A percentile compares a stretch with the other conserved stretches of the same genome.
Evolutionary conservation across 2,888 invertebrate species (phyloP).

Genomic region (Cheilosia impressa): DNA sequence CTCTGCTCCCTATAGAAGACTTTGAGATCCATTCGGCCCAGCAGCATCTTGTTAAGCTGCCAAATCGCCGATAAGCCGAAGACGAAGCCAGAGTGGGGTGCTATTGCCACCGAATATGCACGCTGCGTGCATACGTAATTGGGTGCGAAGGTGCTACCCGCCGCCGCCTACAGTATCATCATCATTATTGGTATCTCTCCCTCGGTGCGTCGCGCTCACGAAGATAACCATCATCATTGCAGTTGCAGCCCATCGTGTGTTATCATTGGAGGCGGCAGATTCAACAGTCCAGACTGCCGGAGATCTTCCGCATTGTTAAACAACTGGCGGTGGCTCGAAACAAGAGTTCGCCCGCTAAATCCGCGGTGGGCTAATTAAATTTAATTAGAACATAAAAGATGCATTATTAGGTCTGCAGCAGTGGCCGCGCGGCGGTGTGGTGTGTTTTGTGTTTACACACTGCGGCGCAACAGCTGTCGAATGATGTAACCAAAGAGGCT

Average conservation of each 20-base stretch:
- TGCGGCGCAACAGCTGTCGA: slow-evolving; percentile 3
- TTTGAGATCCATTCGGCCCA: slow-evolving; percentile 36
- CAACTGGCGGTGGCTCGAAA: neutral
- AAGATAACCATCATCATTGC: slow-evolving; percentile 28
- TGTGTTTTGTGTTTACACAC: neutral
- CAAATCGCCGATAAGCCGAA: slow-evolving; percentile 42
- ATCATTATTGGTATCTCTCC: slow-evolving; percentile 24
- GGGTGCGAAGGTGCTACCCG: slow-evolving; percentile 68
- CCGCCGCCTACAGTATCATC: slow-evolving; percentile 16
- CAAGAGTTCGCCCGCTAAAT: slow-evolving; percentile 14
- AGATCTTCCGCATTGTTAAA: slow-evolving; percentile 67
- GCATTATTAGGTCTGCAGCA: slow-evolving; percentile 51
- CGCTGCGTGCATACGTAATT: slow-evolving; percentile 60
- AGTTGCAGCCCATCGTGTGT: slow-evolving; percentile 16
- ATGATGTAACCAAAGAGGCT: slow-evolving; percentile 18
- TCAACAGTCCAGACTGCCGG: slow-evolving; percentile 3
- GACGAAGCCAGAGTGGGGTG: slow-evolving; percentile 45
- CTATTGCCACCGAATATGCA: neutral
- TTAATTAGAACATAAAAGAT: slow-evolving; percentile 73
- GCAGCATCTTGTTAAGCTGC: neutral
- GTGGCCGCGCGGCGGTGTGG: neutral
- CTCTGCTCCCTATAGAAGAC: slow-evolving; percentile 1
- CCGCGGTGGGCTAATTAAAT: slow-evolving; percentile 46
- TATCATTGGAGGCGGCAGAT: slow-evolving; percentile 31
- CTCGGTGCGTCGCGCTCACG: neutral